A percentile compares a stretch with the other conserved stretches of the same genome.
These are phyloP conservation scores for Neogale vison DNA, from an alignment of 2,113 vertebrate genomes.

Conservation along the genomic window DNA sequence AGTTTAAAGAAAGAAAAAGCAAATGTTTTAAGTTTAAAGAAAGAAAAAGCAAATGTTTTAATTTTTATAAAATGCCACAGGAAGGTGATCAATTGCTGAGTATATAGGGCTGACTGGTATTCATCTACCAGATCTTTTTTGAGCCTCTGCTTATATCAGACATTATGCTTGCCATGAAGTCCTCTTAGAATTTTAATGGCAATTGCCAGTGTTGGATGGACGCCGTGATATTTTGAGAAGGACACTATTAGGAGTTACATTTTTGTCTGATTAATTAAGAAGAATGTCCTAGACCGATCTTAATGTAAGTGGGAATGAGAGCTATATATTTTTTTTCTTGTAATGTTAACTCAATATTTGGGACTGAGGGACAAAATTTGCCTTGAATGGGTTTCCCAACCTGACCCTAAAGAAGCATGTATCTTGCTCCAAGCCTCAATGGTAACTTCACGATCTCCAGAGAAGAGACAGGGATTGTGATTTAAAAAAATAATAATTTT, in stretches of 20 bases:
- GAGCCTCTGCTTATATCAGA: neutral
- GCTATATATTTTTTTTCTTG: neutral
- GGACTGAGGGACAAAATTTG: neutral
- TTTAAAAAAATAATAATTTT: neutral
- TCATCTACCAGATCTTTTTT: neutral
- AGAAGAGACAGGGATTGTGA: neutral
- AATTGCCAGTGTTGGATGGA: neutral
- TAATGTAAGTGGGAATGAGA: neutral
- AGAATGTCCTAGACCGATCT: slow-evolving; percentile 13
- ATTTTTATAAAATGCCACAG: neutral
- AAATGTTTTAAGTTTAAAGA: neutral
- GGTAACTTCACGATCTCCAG: neutral
- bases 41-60: neutral
- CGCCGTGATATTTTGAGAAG: neutral
- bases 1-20: neutral
- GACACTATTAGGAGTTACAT: neutral
- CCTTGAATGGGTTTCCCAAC: neutral
- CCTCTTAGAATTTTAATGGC: neutral
- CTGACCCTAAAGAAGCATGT: slow-evolving; percentile 11
- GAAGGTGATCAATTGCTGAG: neutral
- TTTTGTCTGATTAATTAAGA: neutral
- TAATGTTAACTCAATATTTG: neutral
- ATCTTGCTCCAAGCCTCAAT: neutral
- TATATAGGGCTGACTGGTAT: neutral
- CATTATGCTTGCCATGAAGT: neutral